Conservation (phyloP, 2,113 vertebrate genomes). For the Triplophysa siluroides region DNA sequence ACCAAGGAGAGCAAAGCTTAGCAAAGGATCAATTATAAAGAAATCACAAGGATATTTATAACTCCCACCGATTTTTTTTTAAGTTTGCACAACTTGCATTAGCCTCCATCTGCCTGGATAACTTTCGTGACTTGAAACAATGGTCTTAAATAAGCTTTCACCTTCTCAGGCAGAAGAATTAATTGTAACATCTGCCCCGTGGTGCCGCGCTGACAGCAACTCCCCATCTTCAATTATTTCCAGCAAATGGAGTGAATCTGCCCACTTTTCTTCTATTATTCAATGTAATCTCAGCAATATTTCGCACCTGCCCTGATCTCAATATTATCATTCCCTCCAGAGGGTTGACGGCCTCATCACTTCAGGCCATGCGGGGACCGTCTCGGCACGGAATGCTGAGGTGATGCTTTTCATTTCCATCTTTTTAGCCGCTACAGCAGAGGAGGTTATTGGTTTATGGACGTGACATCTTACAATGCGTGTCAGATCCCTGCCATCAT, state of each 20-base stretch:
- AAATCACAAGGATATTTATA: too few species aligned
- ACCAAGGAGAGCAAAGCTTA: too few species aligned
- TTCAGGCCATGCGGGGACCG: constrained; percentile 5
- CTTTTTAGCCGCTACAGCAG: neutral
- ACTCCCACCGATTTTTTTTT: too few species aligned
- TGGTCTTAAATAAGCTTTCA: neutral
- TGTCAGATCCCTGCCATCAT: neutral
- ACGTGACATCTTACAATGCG: neutral
- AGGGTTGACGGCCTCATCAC: neutral
- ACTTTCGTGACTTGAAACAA: neutral
- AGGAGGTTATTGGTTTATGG: constrained; percentile 9
- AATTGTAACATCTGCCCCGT: constrained; percentile 18
- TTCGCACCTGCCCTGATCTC: constrained; percentile 2
- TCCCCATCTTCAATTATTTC: constrained; percentile 18
- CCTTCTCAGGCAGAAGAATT: constrained; percentile 1
- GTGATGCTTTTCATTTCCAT: neutral
- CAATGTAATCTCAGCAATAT: neutral
- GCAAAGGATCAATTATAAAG: too few species aligned
- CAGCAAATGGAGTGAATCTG: neutral
- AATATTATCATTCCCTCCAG: neutral
- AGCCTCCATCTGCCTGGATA: too few species aligned
- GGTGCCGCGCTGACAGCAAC: neutral
- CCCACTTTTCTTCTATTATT: constrained; percentile 1
- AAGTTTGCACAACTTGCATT: too few species aligned
- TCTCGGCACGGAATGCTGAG: constrained; percentile 14